Evolutionary conservation across 2,797 vertebrate species (phyloP).

Genomic region (Trachurus trachurus): DNA sequence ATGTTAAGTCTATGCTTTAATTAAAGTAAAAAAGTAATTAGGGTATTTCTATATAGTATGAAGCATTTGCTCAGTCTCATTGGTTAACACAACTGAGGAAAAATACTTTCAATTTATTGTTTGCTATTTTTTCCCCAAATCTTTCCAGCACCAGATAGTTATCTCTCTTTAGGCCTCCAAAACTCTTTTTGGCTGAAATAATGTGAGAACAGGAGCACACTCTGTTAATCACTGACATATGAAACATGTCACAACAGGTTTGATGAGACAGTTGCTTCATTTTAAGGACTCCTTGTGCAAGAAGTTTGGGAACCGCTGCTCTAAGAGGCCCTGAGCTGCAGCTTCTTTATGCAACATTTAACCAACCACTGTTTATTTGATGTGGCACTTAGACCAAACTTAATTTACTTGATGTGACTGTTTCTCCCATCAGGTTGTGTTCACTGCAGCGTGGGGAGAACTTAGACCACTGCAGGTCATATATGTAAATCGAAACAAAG

Average conservation of each 20-base stretch:
- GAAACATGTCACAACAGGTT: too few species aligned
- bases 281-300: neutral
- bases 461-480: conserved; percentile 11
- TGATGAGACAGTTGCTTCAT: neutral
- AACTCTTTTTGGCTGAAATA: too few species aligned
- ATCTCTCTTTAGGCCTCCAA: too few species aligned
- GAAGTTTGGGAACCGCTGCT: neutral
- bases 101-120: neutral
- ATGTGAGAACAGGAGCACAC: too few species aligned
- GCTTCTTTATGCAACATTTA: conserved; percentile 9
- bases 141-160: neutral
- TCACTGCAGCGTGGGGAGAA: conserved; percentile 3
- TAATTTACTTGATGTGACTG: neutral
- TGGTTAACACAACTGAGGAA: neutral
- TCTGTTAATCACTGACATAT: too few species aligned
- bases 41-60: neutral
- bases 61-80: neutral
- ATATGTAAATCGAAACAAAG: conserved; percentile 10
- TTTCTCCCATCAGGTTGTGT: neutral
- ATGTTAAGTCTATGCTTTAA: neutral
- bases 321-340: neutral
- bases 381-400: neutral
- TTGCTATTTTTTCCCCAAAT: neutral
- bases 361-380: conserved; percentile 3
- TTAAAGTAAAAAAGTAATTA: neutral